Evolutionary conservation across 2,888 invertebrate species (phyloP), one percentile per base, ranked within the genome.

Genomic region (Adela reaumurella): DNA sequence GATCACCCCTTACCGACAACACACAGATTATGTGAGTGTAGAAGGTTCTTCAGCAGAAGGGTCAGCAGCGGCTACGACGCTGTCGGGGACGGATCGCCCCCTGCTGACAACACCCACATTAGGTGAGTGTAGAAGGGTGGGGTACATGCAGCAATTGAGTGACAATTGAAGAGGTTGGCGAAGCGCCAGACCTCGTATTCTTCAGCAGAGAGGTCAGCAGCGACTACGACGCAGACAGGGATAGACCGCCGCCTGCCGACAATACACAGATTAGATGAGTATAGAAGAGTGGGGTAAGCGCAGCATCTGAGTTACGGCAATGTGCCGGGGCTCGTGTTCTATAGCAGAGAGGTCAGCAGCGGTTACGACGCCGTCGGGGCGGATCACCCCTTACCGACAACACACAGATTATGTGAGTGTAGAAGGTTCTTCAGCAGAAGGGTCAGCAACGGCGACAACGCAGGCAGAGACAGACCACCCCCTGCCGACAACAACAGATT

Each of bases 121-220:
- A n/a, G 1, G 74, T 67, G n/a, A 65, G 63, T 53, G 64, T 67
- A 1, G 73, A 72, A 0, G 77, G 78, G 24, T 77, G 78, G 0
- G 71, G 55, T 3, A 78, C 71, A 45, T 70, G 76, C 49, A 77
- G 76, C 0, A 77, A 74, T 0, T 77, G 76, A 1, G 78, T 74
- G 2, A 77, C 72, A n/a, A 73, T 77, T 0, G 77, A 65, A 43
- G 81, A 63, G n/a, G 76, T 62, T 63, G 61, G 56, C 61, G 57
- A 53, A 70, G 68, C 17, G 72, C 65, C 48, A 82, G 82, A 20
- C 83, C 82, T 1, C 84, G 83, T 17, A 43, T 87, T 88, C 65
- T 93, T 92, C 4, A 94, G 71, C 35, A 94, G 74, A 45, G 92
- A 92, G 8, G 94, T 92, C 45, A 94, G 74, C 43, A 94, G 70